Conservation (phyloP, 2,797 vertebrate species). For the Acipenser transmontanus region DNA sequence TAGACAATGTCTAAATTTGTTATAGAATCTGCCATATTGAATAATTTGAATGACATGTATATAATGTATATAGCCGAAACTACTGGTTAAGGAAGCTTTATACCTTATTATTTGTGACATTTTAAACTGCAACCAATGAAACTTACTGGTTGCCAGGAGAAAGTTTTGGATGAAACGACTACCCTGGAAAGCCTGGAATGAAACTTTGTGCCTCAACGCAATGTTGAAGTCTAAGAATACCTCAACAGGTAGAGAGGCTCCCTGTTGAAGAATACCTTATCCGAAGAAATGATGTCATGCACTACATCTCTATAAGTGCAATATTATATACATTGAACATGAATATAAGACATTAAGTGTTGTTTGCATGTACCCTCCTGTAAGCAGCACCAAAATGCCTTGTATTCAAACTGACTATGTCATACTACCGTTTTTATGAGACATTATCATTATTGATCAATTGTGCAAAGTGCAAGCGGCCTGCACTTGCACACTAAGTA, state of each 20-base stretch:
- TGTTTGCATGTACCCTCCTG: conserved; percentile 91
- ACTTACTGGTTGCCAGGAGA: conserved; percentile 81
- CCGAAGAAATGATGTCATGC: conserved; percentile 57
- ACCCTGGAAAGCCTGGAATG: conserved; percentile 78
- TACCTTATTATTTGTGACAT: conserved; percentile 92
- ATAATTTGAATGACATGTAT: conserved; percentile 81
- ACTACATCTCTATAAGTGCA: conserved; percentile 45
- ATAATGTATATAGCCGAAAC: conserved; percentile 98
- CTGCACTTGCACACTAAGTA: conserved; percentile 69
- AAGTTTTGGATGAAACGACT: conserved; percentile 85
- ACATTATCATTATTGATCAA: conserved; percentile 47
- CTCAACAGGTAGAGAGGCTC: conserved; percentile 94
- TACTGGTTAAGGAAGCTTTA: conserved; percentile 93
- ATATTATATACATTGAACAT: conserved; percentile 56
- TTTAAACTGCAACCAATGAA: conserved; percentile 84
- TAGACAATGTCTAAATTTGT: conserved; percentile 69
- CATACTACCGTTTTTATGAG: conserved; percentile 67
- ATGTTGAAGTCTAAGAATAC: conserved; percentile 92
- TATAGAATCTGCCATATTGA: conserved; percentile 78
- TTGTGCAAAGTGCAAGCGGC: conserved; percentile 77
- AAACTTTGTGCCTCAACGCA: conserved; percentile 90
- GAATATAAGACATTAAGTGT: conserved; percentile 76
- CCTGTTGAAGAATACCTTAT: conserved; percentile 80
- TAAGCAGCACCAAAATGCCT: conserved; percentile 72
- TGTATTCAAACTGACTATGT: conserved; percentile 75